These are phyloP conservation scores for Notiomystis cincta DNA, from an alignment of 2,113 vertebrate genomes.

Conservation along the genomic window DNA sequence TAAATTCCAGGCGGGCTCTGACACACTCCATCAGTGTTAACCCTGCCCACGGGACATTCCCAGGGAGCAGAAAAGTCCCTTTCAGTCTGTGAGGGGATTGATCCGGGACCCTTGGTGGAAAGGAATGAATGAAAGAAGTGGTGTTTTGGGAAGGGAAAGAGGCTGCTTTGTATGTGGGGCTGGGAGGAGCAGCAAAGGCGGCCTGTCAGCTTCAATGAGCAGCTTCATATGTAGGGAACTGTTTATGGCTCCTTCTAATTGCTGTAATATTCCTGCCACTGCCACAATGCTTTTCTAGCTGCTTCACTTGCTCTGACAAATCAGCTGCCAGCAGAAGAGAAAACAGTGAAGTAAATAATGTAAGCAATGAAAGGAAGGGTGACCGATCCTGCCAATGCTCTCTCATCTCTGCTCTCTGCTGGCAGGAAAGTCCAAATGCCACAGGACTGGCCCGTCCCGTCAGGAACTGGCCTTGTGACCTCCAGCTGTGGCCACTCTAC, in stretches of 20 bases:
- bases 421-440: neutral
- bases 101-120: neutral
- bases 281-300: constrained; percentile 45
- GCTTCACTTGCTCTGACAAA: constrained; percentile 47
- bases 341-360: constrained; percentile 48
- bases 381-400: neutral
- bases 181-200: neutral
- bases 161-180: neutral
- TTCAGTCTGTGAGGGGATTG: neutral
- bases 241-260: constrained; percentile 59
- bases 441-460: too few species aligned
- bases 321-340: constrained; percentile 17
- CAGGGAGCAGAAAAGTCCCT: neutral
- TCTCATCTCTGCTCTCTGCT: neutral
- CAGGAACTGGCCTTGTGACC: neutral
- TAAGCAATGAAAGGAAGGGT: neutral
- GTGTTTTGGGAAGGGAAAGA: constrained; percentile 3
- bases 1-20: neutral
- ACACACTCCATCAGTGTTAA: neutral
- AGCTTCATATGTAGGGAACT: constrained; percentile 9
- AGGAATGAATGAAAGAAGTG: neutral
- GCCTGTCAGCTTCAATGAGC: constrained; percentile 52
- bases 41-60: neutral
- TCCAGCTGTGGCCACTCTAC: neutral
- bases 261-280: constrained; percentile 43